Base-by-base conservation (phyloP, 2,113 vertebrate genomes). In the Malurus alboscapulatus region DNA sequence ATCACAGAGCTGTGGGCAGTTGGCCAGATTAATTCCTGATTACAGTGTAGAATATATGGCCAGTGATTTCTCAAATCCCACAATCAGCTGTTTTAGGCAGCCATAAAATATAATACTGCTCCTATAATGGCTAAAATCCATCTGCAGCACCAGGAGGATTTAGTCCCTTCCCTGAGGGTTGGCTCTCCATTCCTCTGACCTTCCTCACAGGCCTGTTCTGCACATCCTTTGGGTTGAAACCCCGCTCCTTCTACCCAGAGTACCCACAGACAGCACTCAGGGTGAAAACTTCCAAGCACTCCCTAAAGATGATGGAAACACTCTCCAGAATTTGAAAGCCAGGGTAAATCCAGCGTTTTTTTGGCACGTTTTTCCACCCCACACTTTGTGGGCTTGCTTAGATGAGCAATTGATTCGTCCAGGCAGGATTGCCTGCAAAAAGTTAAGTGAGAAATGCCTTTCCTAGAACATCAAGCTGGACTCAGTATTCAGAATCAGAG, bases 371-470 rank as follows among this genome's bases (percentile, higher is more conserved):
- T 92, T 91, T 20, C 75, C 2, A 0, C 36, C 6, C 74, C 80
- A 81, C 84, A 71, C 40, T 91, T 92, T 0, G 2, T 90, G 85
- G 78, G 42, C n/a, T 36, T 42, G 69, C 25, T 87, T 87, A 79
- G 53, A 68, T 68, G 45, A 95, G 87, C 78, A 81, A 67, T 84
- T 90, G 80, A 90, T 55, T 74, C 40, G 51, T 77, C 0, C 2
- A 74, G 48, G 47, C n/a, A 86, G 55, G 36, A 74, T 66, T 85
- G 67, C 82, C 58, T 90, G 71, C 47, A 63, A 95, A 90, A 88
- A 94, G 40, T 32, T 67, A 94, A 92, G 83, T 63, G 48, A 80
- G 75, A 90, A 93, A 93, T 69, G 54, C 47, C 42, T 88, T 95
- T 92, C 59, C 10, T 20, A 78, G 76, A 84, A 72, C 34, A 73